Evolutionary conservation across 2,888 invertebrate species (phyloP).

Genomic region (Meliscaeva auricollis): DNA sequence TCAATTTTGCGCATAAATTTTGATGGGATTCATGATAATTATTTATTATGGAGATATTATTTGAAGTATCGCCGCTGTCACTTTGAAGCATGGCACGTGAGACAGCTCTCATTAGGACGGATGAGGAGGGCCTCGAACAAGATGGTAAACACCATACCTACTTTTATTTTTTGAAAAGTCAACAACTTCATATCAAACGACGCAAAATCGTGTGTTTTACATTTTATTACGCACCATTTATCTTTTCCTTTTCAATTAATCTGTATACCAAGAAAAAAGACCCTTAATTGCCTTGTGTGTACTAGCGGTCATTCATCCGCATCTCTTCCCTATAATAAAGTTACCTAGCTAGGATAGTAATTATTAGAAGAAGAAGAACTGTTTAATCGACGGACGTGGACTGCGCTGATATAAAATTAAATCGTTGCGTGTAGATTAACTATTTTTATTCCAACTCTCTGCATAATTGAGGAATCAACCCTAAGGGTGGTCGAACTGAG

Average conservation of each 20-base stretch:
- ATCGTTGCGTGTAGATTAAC: slow-evolving; percentile 16
- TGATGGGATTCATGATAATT: neutral
- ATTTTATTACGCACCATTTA: neutral
- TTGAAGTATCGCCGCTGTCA: neutral
- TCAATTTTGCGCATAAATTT: slow-evolving; percentile 17
- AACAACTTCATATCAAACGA: neutral
- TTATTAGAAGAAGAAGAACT: neutral
- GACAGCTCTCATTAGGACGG: neutral
- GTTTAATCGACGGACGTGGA: neutral
- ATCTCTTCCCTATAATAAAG: no score
- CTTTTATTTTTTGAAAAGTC: neutral
- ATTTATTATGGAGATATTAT: neutral
- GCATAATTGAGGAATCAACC: slow-evolving; percentile 32
- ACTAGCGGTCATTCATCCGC: neutral
- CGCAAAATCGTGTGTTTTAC: neutral
- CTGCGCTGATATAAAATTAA: neutral
- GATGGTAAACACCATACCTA: neutral
- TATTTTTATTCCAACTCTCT: neutral
- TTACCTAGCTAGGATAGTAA: neutral
- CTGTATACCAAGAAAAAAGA: neutral
- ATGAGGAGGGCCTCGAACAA: neutral
- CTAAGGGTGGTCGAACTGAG: slow-evolving; percentile 28
- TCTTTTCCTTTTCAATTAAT: slow-evolving; percentile 8
- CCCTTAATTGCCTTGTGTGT: neutral
- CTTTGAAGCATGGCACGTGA: slow-evolving; percentile 15